A percentile compares a stretch with the other conserved stretches of the same genome.
phyloP scores from a whole-genome alignment of 2,113 vertebrate species.

The Perognathus longimembris region DNA sequence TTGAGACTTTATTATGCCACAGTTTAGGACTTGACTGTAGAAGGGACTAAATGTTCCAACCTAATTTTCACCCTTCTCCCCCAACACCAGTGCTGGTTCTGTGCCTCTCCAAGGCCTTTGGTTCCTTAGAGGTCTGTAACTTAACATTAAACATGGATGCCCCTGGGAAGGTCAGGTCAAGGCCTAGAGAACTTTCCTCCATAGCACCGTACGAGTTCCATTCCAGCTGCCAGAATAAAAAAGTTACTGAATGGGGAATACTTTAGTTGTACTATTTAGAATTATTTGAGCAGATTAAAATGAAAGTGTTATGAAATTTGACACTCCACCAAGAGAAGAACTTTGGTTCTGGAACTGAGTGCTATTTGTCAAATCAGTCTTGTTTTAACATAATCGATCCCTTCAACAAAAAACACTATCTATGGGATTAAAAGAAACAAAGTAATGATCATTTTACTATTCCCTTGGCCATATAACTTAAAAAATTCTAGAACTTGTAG shows the following conservation, averaged over 20 bases:
- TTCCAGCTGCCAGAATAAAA: conserved; percentile 40
- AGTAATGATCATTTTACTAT: conserved; percentile 77
- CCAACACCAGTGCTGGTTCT: conserved; percentile 45
- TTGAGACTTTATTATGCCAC: conserved; percentile 73
- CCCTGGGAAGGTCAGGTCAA: conserved; percentile 26
- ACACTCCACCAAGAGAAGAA: conserved; percentile 25
- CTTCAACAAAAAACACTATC: conserved; percentile 76
- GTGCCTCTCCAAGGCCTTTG: conserved; percentile 63
- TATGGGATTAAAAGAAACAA: conserved; percentile 76
- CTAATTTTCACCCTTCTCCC: conserved; percentile 65
- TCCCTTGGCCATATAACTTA: conserved; percentile 67
- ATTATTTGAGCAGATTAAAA: conserved; percentile 63
- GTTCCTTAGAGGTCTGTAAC: conserved; percentile 36
- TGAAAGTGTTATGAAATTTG: conserved; percentile 58
- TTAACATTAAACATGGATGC: conserved; percentile 30
- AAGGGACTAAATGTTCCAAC: conserved; percentile 66
- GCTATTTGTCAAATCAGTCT: conserved; percentile 72
- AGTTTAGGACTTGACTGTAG: conserved; percentile 71
- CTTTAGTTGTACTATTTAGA: conserved; percentile 70
- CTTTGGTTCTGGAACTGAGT: conserved; percentile 65
- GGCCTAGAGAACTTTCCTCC: conserved; percentile 19
- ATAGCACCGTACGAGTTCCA: background rate
- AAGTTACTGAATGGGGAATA: conserved; percentile 56
- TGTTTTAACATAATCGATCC: conserved; percentile 76
- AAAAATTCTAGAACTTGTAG: conserved; percentile 58